Percentiles rank a stretch among this genome's conserved stretches.
Evolutionary conservation across 2,888 invertebrate species (phyloP).

Genomic region (Melanchra persicariae): DNA sequence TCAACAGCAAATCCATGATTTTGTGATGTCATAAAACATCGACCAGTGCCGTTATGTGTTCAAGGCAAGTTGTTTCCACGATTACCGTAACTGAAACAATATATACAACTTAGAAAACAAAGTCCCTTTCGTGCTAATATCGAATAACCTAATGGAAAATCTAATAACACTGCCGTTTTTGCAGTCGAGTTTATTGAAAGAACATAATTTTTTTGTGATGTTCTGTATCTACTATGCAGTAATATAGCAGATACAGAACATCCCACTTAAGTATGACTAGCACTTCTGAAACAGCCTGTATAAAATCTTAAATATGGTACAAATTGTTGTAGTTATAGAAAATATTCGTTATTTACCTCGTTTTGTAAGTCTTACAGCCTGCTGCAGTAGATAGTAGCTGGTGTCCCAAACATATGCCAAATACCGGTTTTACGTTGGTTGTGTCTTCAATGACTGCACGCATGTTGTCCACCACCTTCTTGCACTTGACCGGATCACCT

Average conservation of each 20-base stretch:
- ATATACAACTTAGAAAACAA: slow-evolving; percentile 1
- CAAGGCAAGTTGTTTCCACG: slow-evolving; percentile 99
- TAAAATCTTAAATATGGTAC: too few relatives aligned
- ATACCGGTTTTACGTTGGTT: slow-evolving; percentile 94
- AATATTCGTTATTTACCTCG: slow-evolving; percentile 92
- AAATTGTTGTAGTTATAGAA: background rate
- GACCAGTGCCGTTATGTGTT: slow-evolving; percentile 95
- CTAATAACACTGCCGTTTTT: background rate
- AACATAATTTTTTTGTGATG: too few relatives aligned
- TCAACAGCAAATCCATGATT: slow-evolving; percentile 99
- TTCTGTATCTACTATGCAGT: too few relatives aligned
- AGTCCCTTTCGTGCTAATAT: background rate
- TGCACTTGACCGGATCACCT: slow-evolving; percentile 97
- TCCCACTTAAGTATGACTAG: background rate
- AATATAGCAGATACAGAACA: too few relatives aligned
- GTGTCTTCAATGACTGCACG: slow-evolving; percentile 89
- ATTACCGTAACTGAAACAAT: slow-evolving; percentile 96
- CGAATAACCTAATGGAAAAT: background rate
- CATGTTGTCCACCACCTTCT: slow-evolving; percentile 94
- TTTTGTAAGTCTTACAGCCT: slow-evolving; percentile 98
- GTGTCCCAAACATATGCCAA: slow-evolving; percentile 99
- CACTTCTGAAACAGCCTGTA: background rate
- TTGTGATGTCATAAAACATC: slow-evolving; percentile 99
- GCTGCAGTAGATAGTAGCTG: slow-evolving; percentile 98
- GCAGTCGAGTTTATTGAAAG: too few relatives aligned